Evolutionary conservation across 2,113 vertebrate genomes (phyloP), one percentile per base, ranked within the genome.

Genomic region (Entelurus aequoreus): DNA sequence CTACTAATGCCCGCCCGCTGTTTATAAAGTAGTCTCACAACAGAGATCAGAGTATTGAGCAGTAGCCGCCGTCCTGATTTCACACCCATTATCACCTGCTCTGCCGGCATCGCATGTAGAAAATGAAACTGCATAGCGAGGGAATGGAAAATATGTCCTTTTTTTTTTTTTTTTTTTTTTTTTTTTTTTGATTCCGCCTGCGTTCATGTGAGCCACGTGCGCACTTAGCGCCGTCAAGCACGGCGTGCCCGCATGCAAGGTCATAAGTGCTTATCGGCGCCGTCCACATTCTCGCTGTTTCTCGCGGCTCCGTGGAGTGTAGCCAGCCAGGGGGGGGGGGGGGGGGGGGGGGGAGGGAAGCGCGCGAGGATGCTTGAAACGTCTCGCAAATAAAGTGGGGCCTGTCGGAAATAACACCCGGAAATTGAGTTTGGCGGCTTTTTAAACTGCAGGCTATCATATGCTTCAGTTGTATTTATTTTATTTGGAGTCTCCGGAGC

Each of bases 71-170:
- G 57, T 48, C 64, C 65, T 68, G 74, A 81, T 86, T 86, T 86
- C 81, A 85, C 84, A 79, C 70, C 72, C 79, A 78, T 84, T 82
- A 84, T 82, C 76, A 66, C 74, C 79, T 68, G 70, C 77, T 75
- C 69, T 70, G 48, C 69, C 72, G 59, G 21, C 75, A 56, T 37
- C 37, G 74, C 73, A 52, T 68, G 77, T 71, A 71, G 73, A 74
- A 77, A 80, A 84, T 81, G 77, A 79, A 78, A 72, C 54, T 8
- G 63, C 72, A 60, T 51, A 55, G 66, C 54, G 52, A 47, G 56
- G 60, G 50, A 47, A 68, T 75, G 78, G 66, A 74, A 79, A 79
- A 79, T 73, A 68, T 71, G 52, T 66, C n/a, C 49, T 74, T 71
- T 68, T 52, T 60, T 50, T 52, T 60, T 49, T 60, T 19, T 71